These are phyloP conservation scores for Chondrosia reniformis DNA, from an alignment of 37 sponge, comb jelly and placozoan genomes.

Conservation along the genomic window DNA sequence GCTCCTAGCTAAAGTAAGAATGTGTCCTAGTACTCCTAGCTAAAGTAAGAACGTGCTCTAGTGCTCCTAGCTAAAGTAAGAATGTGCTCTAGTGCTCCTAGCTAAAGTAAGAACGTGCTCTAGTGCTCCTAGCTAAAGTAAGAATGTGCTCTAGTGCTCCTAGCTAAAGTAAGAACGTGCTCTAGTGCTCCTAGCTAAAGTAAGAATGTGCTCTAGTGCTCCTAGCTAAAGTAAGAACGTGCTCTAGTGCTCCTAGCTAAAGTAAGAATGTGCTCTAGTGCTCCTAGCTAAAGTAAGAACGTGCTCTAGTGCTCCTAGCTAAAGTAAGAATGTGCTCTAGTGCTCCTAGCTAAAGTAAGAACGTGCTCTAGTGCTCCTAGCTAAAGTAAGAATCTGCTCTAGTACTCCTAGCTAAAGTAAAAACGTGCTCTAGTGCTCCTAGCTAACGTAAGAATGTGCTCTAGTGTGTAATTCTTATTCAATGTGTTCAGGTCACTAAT, in stretches of 20 bases:
- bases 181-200: slow-evolving; percentile 76
- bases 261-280: too few species aligned
- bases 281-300: slow-evolving; percentile 72
- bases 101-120: slow-evolving; percentile 74
- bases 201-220: too few species aligned
- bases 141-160: too few species aligned
- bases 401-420: slow-evolving; percentile 62
- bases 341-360: slow-evolving; percentile 73
- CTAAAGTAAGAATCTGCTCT: slow-evolving; percentile 70
- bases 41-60: slow-evolving; percentile 72
- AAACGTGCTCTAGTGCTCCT: slow-evolving; percentile 77
- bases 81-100: too few species aligned
- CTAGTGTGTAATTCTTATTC: background rate
- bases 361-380: slow-evolving; percentile 68
- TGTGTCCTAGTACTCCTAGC: too few species aligned
- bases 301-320: slow-evolving; percentile 65
- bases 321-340: slow-evolving; percentile 75
- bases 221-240: slow-evolving; percentile 74
- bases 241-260: slow-evolving; percentile 74
- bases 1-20: slow-evolving; percentile 69
- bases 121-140: slow-evolving; percentile 79
- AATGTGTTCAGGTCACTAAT: slow-evolving; percentile 33
- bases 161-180: slow-evolving; percentile 79
- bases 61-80: slow-evolving; percentile 77
- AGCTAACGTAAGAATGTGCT: slow-evolving; percentile 67